Conservation (phyloP, 2,888 invertebrate genomes). For the Xanthorhoe designata region DNA sequence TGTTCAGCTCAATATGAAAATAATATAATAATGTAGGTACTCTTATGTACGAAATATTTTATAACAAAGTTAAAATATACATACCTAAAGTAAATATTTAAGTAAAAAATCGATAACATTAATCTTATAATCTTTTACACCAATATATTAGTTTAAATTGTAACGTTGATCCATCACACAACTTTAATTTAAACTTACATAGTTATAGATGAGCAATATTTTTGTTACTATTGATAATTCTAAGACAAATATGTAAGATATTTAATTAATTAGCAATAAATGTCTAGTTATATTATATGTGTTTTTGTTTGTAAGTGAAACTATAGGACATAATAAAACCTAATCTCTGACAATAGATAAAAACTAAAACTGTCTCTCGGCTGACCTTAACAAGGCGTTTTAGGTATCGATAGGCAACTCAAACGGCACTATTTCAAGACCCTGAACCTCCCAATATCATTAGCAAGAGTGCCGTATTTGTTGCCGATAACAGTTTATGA, state of each 20-base stretch:
- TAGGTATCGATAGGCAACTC: not conserved
- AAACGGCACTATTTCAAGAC: constrained; percentile 1
- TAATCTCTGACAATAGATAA: not conserved
- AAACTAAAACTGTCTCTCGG: not conserved
- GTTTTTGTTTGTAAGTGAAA: constrained; percentile 54
- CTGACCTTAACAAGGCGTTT: no score
- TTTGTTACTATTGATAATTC: constrained; percentile 76
- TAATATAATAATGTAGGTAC: not conserved
- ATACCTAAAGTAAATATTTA: constrained; percentile 22
- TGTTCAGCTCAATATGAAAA: constrained; percentile 28
- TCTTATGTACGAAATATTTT: constrained; percentile 27
- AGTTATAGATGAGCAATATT: constrained; percentile 75
- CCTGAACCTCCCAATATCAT: not conserved
- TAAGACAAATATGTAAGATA: constrained; percentile 74
- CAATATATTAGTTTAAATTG: constrained; percentile 30
- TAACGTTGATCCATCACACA: constrained; percentile 39
- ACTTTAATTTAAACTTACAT: constrained; percentile 37
- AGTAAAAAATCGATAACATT: constrained; percentile 12
- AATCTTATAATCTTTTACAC: constrained; percentile 33
- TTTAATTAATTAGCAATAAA: constrained; percentile 78
- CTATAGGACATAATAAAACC: not conserved
- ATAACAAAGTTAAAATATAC: constrained; percentile 36
- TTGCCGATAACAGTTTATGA: constrained; percentile 4
- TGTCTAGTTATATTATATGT: constrained; percentile 62
- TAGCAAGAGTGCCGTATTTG: constrained; percentile 9